Evolutionary conservation across 2,797 vertebrate genomes (phyloP).

Genomic region (Naso thynnoides): DNA sequence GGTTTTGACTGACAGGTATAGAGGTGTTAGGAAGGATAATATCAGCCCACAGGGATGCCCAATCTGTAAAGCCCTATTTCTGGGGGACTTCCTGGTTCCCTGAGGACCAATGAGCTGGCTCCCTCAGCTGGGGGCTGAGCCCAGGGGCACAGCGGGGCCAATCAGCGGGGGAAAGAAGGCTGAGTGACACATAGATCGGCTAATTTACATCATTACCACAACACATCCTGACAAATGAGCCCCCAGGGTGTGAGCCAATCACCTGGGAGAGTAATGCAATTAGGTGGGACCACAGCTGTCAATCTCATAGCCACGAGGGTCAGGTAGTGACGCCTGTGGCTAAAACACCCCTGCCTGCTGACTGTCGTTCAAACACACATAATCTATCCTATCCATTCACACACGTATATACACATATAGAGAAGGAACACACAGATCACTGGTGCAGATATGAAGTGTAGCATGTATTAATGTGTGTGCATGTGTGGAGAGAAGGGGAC

Average conservation of each 20-base stretch:
- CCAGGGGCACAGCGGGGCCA: conserved; percentile 76
- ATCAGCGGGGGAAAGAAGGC: conserved; percentile 76
- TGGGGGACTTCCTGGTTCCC: conserved; percentile 81
- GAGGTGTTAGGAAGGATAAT: conserved; percentile 75
- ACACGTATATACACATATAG: conserved; percentile 11
- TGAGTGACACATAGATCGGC: conserved; percentile 84
- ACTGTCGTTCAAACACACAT: conserved; percentile 52
- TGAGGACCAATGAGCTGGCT: conserved; percentile 83
- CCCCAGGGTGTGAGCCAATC: conserved; percentile 83
- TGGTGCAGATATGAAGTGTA: conserved; percentile 26
- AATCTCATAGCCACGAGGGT: conserved; percentile 81
- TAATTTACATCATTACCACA: conserved; percentile 87
- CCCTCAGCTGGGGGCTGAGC: conserved; percentile 75
- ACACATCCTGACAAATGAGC: conserved; percentile 86
- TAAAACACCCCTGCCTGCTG: conserved; percentile 74
- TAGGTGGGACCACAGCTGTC: conserved; percentile 86
- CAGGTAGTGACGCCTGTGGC: conserved; percentile 77
- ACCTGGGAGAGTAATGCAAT: conserved; percentile 88
- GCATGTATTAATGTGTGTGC: conserved; percentile 9
- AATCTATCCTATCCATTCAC: background rate
- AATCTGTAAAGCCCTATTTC: conserved; percentile 78
- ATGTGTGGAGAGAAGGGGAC: conserved; percentile 14
- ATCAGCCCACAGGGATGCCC: conserved; percentile 77
- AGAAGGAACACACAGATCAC: conserved; percentile 15
- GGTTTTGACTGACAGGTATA: conserved; percentile 79